phyloP scores from a whole-genome alignment of 2,113 vertebrate species.

The Carollia perspicillata region DNA sequence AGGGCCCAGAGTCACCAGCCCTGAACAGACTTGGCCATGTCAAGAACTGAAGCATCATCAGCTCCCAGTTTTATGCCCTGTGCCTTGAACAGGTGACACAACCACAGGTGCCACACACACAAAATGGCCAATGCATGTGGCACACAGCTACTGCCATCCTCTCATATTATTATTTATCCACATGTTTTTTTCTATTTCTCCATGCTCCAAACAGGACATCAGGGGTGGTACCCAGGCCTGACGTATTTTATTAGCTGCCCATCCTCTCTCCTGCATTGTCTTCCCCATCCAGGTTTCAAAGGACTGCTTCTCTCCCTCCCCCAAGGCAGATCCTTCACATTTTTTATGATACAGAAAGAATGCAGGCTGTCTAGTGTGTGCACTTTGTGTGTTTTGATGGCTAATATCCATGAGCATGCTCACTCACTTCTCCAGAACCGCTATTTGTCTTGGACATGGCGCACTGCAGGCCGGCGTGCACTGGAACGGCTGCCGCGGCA shows the following conservation, averaged over 20 bases:
- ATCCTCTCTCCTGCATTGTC: neutral
- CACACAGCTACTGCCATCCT: neutral
- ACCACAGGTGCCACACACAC: neutral
- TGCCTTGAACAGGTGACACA: neutral
- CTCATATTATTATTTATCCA: neutral
- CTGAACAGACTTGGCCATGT: neutral
- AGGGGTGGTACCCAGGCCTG: neutral
- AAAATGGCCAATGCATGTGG: neutral
- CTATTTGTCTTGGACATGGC: slow-evolving; percentile 69
- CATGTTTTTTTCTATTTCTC: neutral
- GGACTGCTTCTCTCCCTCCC: neutral
- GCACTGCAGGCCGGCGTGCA: slow-evolving; percentile 16
- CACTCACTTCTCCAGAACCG: slow-evolving; percentile 48
- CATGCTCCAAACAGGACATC: neutral
- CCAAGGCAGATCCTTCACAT: neutral
- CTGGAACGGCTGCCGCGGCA: slow-evolving; percentile 57
- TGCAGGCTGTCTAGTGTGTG: neutral
- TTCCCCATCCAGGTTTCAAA: neutral
- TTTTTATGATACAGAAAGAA: slow-evolving; percentile 32
- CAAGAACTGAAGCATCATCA: slow-evolving; percentile 12
- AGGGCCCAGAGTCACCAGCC: neutral
- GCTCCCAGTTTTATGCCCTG: neutral
- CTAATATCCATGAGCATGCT: slow-evolving; percentile 66
- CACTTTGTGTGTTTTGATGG: slow-evolving; percentile 48
- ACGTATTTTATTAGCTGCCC: neutral